Percentiles rank a stretch among this genome's conserved stretches.
Conservation (phyloP, 2,888 invertebrate species). For the Linnaemya tessellans region DNA sequence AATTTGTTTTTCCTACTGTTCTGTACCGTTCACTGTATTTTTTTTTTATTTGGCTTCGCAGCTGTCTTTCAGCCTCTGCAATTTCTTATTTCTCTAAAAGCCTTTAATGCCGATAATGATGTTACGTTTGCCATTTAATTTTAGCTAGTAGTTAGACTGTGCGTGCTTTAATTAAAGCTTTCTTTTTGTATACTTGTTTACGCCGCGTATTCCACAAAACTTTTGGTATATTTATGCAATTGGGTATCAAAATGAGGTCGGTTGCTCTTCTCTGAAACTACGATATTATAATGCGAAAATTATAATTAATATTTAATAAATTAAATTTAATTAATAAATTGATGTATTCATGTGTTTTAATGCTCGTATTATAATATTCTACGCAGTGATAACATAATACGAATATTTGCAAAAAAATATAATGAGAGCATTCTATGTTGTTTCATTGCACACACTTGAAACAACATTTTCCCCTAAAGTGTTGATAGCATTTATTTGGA, state of each 20-base stretch:
- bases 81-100: conserved; percentile 36
- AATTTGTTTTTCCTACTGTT: background rate
- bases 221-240: conserved; percentile 17
- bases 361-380: background rate
- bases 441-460: no score
- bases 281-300: conserved; percentile 32
- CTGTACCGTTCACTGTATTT: conserved; percentile 30
- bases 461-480: no score
- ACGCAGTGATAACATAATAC: no score
- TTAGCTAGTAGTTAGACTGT: conserved; percentile 47
- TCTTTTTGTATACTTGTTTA: conserved; percentile 30
- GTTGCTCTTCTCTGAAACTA: conserved; percentile 13
- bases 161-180: conserved; percentile 1
- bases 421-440: no score
- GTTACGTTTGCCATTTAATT: conserved; percentile 58
- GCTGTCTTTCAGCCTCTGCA: conserved; percentile 5
- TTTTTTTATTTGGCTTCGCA: conserved; percentile 18
- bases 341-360: background rate
- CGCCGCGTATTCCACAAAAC: conserved; percentile 12
- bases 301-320: conserved; percentile 37
- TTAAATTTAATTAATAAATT: conserved; percentile 10
- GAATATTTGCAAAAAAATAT: no score
- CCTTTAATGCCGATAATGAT: conserved; percentile 27
- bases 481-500: no score
- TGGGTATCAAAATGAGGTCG: conserved; percentile 13